Evolutionary conservation across 2,888 invertebrate species (phyloP), one percentile per base, ranked within the genome.

Genomic region (Galerucella calmariensis): DNA sequence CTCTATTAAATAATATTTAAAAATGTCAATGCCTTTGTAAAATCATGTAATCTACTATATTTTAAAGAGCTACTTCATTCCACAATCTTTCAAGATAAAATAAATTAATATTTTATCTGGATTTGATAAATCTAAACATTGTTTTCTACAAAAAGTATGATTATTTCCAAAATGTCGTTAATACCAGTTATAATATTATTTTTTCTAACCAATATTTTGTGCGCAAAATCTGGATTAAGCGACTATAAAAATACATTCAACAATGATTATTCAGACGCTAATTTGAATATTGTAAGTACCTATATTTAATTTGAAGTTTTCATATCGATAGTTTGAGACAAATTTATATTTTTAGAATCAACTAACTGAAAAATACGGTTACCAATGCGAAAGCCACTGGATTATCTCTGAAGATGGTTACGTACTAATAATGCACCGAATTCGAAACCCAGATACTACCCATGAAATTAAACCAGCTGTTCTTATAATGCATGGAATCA

Each of bases 381-480:
- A 93, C 83, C 90, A 90, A 0, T 84, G 90, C 0, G 93, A 94
- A 85, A 88, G 88, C n/a, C 92, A 94, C 83, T 84, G 84, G 1
- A 77, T 93, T 0, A 87, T 87, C 8, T 96, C 96, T 0, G 85
- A 89, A 3, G 96, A 97, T 88, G 94, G 94, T 2, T 96, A 94
- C 83, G 90, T 94, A 16, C 87, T 97, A 77, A 90, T 90, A 75
- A 81, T 96, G 83, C 95, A 96, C 83, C 90, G 96, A 58, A 93
- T 96, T 63, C 89, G 90, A 4, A 41, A 56, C 35, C 35, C 35
- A 8, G 88, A 88, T 20, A 20, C 27, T 20, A 35, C 2, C 8
- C 35, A 35, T 5, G 58, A 58, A 51, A n/a, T 12, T 6, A 90
- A 88, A 75, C 90, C 91, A 0, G 89, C 90, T 1, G 89, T 92